Conservation (phyloP, 2,797 vertebrate species). For the Todus mexicanus region DNA sequence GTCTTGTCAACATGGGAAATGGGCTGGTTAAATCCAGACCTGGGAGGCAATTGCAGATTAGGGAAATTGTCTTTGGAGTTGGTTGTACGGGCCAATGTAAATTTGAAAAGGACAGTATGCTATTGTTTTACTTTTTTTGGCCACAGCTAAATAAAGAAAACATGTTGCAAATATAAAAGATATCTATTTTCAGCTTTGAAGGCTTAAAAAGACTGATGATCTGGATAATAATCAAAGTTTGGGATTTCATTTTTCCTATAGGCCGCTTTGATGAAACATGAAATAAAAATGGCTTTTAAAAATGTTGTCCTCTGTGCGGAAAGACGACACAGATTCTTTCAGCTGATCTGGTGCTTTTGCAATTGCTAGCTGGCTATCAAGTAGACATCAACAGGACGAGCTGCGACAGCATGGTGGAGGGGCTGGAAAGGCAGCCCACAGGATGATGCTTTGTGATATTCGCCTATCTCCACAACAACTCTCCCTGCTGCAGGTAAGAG, state of each 20-base stretch:
- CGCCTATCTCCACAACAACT: not conserved
- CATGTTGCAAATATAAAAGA: not conserved
- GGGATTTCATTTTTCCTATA: slow-evolving; percentile 15
- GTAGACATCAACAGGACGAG: not conserved
- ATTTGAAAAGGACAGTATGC: not conserved
- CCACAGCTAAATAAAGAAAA: slow-evolving; percentile 27
- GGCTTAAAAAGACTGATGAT: slow-evolving; percentile 3
- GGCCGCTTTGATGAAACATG: not conserved
- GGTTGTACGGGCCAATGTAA: not conserved
- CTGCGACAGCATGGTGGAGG: not conserved
- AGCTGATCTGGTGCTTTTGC: not conserved
- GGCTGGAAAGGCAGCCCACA: not conserved
- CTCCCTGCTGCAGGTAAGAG: accelerated
- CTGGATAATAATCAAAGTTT: not conserved
- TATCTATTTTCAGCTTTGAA: slow-evolving; percentile 29
- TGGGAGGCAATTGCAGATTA: not conserved
- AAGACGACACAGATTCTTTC: not conserved
- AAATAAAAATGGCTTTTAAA: not conserved
- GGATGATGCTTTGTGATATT: not conserved
- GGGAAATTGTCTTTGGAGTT: slow-evolving; percentile 13
- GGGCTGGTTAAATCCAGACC: not conserved
- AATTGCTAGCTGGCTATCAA: not conserved
- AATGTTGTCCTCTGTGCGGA: not conserved
- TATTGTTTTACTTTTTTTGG: slow-evolving; percentile 12
- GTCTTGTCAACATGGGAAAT: not conserved